These are phyloP conservation scores for Chiloscyllium punctatum DNA, from an alignment of 2,797 vertebrate species.

Conservation along the genomic window DNA sequence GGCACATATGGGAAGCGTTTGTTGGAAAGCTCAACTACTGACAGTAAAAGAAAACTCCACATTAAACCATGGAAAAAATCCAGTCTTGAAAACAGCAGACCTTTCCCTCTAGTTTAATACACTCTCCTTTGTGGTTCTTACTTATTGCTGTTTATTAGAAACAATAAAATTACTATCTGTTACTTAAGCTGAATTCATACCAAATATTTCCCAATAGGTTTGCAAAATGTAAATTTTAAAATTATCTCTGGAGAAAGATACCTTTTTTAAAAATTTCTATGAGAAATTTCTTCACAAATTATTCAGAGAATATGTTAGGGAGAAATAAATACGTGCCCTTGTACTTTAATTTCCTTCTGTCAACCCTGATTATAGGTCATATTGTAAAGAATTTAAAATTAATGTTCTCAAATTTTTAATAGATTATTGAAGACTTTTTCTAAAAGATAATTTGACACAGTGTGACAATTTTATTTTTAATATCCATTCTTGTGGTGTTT, in stretches of 20 bases:
- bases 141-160: background rate
- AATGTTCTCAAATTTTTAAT: background rate
- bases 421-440: background rate
- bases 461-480: background rate
- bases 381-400: background rate
- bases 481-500: background rate
- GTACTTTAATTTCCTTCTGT: background rate
- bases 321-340: background rate
- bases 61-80: background rate
- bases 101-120: background rate
- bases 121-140: background rate
- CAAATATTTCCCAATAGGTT: background rate
- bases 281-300: background rate
- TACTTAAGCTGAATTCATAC: background rate
- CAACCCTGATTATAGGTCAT: background rate
- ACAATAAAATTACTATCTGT: background rate
- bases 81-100: background rate
- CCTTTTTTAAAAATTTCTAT: background rate
- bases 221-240: background rate
- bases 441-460: background rate
- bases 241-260: background rate
- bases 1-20: constrained; percentile 26
- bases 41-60: background rate
- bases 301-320: background rate
- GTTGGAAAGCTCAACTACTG: background rate